phyloP scores from a whole-genome alignment of 2,888 invertebrate species.

The Protodeltote pygarga region DNA sequence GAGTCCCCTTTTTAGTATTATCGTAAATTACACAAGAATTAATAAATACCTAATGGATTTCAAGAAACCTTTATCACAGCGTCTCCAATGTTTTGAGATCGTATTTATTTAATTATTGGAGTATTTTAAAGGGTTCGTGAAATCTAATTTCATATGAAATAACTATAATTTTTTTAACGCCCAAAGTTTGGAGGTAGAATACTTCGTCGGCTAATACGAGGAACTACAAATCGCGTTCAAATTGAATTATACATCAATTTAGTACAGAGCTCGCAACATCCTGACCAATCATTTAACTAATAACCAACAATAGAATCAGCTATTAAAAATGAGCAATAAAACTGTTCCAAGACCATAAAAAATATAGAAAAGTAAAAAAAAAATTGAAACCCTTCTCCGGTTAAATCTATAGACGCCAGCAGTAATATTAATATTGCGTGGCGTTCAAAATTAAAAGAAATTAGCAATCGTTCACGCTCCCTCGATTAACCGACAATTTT shows the following conservation, averaged over 20 bases:
- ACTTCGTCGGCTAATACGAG: constrained; percentile 30
- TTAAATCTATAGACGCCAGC: too few relatives aligned
- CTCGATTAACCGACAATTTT: too few relatives aligned
- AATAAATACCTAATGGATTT: constrained; percentile 50
- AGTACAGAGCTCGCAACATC: too few relatives aligned
- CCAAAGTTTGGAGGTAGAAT: constrained; percentile 42
- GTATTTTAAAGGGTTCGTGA: constrained; percentile 46
- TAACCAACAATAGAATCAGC: too few relatives aligned
- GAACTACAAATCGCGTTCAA: not conserved
- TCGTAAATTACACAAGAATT: constrained; percentile 44
- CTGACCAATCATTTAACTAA: too few relatives aligned
- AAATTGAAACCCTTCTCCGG: too few relatives aligned
- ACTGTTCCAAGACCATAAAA: too few relatives aligned
- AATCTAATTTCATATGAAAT: constrained; percentile 50
- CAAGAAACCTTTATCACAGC: constrained; percentile 55
- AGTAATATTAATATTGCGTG: too few relatives aligned
- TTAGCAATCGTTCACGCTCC: too few relatives aligned
- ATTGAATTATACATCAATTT: not conserved
- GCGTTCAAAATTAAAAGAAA: too few relatives aligned
- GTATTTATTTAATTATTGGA: constrained; percentile 57
- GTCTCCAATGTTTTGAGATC: constrained; percentile 65
- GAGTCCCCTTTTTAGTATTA: constrained; percentile 26
- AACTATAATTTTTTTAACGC: constrained; percentile 37
- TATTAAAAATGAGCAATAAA: too few relatives aligned
- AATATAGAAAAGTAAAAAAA: too few relatives aligned